Evolutionary conservation across 2,797 vertebrate genomes (phyloP), one percentile per base, ranked within the genome.

Genomic region (Anas flavirostris): DNA sequence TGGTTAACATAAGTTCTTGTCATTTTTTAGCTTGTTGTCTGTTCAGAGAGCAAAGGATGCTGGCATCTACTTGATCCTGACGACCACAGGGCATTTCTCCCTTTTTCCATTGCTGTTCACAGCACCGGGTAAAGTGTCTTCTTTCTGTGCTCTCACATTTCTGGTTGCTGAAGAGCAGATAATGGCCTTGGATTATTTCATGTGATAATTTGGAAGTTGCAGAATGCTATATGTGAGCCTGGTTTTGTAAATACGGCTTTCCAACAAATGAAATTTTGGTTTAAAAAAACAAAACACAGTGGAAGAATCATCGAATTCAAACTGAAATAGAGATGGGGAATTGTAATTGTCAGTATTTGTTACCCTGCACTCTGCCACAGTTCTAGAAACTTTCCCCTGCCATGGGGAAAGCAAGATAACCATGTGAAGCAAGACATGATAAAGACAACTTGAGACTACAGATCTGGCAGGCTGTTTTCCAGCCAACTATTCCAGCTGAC

Each of bases 51-150:
- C 97, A 91, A 98, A 98, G 96, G 99, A 99, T 95, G 99, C 99
- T 95, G 98, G 98, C 37, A 98, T 98, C 81, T 99, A 99, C 94
- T 96, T 99, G 92, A 91, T 99, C 46, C 98, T 99, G 93, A 92
- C 98, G 73, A 99, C 98, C 55, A 98, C 99, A 1, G 99, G 99
- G 12, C 99, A 99, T 91, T 98, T 98, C 95, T 99, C 99, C 1
- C 98, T 99, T 76, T 99, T 99, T 91, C 99, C 99, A 1, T 97
- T 99, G 72, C 91, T 99, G 96, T 99, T 99, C 97, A 99, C 99
- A 10, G 91, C 97, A 1, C 97, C 98, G 98, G 99, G 99, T 99
- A 98, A 97, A 77, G 33, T 60, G 21, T 44, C 25, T 50, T 37
- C 23, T 82, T 66, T 66, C 31, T 55, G 35, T 35, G 4, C 10